Percentiles rank a stretch among this genome's conserved stretches.
These are phyloP conservation scores for Rhingia rostrata DNA, from an alignment of 2,888 invertebrate species.

Conservation along the genomic window DNA sequence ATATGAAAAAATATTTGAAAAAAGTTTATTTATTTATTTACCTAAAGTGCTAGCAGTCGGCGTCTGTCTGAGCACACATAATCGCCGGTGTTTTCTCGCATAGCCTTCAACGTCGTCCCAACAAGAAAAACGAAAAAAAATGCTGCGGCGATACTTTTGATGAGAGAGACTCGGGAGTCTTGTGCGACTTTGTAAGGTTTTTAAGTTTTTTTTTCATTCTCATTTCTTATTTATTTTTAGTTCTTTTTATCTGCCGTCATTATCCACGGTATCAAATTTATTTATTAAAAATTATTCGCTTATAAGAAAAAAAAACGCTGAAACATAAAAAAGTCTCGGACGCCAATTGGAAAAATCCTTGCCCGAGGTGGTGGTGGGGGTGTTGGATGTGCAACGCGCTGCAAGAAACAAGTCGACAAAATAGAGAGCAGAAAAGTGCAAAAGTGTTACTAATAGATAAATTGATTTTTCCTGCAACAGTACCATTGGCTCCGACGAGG, in stretches of 20 bases:
- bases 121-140: constrained; percentile 41
- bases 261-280: constrained; percentile 30
- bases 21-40: constrained; percentile 42
- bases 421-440: constrained; percentile 18
- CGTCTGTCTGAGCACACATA: constrained; percentile 35
- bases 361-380: constrained; percentile 33
- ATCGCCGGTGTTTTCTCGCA: constrained; percentile 68
- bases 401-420: neutral
- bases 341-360: constrained; percentile 51
- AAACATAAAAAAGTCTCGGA: constrained; percentile 4
- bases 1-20: constrained; percentile 50
- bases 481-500: neutral
- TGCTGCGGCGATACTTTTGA: constrained; percentile 65
- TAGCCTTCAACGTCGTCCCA: constrained; percentile 37
- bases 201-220: constrained; percentile 25
- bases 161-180: constrained; percentile 57
- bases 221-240: constrained; percentile 47
- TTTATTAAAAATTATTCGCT: constrained; percentile 27
- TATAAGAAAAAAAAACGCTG: constrained; percentile 8
- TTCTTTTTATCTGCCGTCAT: constrained; percentile 40
- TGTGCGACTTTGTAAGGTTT: constrained; percentile 70
- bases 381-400: constrained; percentile 23
- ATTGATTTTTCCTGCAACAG: constrained; percentile 69
- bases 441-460: constrained; percentile 73
- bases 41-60: constrained; percentile 41